Evolutionary conservation across 2,113 vertebrate genomes (phyloP).

Genomic region (Ancistrus triradiatus): DNA sequence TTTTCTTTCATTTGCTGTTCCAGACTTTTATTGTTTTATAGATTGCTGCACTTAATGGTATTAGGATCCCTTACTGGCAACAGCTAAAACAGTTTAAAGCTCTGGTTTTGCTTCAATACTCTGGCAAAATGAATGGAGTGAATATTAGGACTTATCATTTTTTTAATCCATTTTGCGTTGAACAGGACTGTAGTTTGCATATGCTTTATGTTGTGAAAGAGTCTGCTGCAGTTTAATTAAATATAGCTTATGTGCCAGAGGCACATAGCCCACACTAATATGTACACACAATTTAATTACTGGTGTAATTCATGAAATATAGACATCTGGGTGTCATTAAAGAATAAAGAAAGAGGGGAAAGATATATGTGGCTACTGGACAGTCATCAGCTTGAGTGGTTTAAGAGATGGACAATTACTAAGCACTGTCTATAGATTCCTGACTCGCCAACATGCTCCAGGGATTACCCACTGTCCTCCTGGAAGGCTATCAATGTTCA

Average conservation of each 20-base stretch:
- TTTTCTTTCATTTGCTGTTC: too few species aligned
- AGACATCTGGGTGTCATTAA: not conserved
- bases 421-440: conserved; percentile 41
- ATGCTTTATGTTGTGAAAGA: too few species aligned
- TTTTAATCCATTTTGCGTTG: too few species aligned
- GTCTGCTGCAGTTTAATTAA: too few species aligned
- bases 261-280: not conserved
- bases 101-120: too few species aligned
- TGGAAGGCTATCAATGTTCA: conserved; percentile 49
- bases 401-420: conserved; percentile 45
- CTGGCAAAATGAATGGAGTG: too few species aligned
- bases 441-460: conserved; percentile 34
- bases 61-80: too few species aligned
- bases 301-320: not conserved
- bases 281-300: not conserved
- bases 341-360: not conserved
- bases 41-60: too few species aligned
- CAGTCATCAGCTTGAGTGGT: conserved; percentile 33
- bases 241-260: not conserved
- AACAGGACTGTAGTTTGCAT: too few species aligned
- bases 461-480: conserved; percentile 44
- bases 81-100: too few species aligned
- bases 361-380: conserved; percentile 3
- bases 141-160: too few species aligned
- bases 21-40: too few species aligned